Evolutionary conservation across 2,797 vertebrate species (phyloP).

Genomic region (Ctenopoma multispine): DNA sequence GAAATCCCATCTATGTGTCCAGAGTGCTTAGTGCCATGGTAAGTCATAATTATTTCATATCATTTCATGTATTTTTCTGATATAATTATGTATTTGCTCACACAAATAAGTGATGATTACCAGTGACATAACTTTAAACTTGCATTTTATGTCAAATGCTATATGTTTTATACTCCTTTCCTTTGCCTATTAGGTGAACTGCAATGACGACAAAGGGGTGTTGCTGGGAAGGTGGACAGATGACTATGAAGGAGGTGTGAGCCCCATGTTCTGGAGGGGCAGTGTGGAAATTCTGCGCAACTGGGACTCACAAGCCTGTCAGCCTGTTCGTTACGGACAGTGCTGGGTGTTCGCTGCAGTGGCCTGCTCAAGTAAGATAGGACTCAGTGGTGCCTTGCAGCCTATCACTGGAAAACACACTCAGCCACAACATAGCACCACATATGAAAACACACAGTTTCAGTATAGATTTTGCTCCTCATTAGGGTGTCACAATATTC

Average conservation of each 20-base stretch:
- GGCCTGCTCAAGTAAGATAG: conserved; percentile 90
- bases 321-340: conserved; percentile 92
- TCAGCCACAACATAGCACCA: neutral
- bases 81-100: no score
- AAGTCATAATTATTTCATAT: conserved; percentile 46
- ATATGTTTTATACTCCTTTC: neutral
- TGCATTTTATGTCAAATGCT: neutral
- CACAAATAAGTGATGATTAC: neutral
- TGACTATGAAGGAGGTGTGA: conserved; percentile 86
- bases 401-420: conserved; percentile 47
- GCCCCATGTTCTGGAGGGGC: conserved; percentile 91
- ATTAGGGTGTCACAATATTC: neutral
- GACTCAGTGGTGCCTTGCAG: neutral
- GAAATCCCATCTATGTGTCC: conserved; percentile 90
- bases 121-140: neutral
- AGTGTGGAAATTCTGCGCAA: conserved; percentile 91
- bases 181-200: conserved; percentile 89
- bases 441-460: conserved; percentile 2
- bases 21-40: conserved; percentile 96
- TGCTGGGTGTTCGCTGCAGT: conserved; percentile 99
- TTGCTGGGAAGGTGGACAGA: conserved; percentile 89
- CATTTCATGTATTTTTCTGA: neutral
- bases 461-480: neutral
- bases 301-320: conserved; percentile 87
- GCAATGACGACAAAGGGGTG: conserved; percentile 92